phyloP scores from a whole-genome alignment of 2,113 vertebrate species.

The Tachuris rubrigastra region DNA sequence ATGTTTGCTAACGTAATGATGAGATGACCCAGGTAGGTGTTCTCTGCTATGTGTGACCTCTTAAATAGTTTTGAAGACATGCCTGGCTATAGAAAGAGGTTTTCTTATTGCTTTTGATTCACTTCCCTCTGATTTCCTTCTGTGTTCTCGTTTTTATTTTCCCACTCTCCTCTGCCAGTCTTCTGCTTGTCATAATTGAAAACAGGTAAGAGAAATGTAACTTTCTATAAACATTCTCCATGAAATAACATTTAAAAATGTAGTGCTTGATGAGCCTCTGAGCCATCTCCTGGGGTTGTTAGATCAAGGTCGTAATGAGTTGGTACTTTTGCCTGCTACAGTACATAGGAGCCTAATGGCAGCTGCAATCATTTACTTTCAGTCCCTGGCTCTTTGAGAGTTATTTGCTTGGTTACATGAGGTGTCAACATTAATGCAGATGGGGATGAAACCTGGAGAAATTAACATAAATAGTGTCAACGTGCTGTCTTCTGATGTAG shows the following conservation, averaged over 20 bases:
- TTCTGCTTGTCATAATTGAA: neutral
- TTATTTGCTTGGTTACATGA: constrained; percentile 56
- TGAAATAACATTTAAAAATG: neutral
- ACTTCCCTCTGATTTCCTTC: neutral
- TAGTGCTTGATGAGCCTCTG: neutral
- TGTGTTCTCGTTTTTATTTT: neutral
- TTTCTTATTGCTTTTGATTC: neutral
- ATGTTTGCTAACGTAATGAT: neutral
- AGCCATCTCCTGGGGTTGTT: neutral
- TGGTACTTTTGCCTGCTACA: neutral
- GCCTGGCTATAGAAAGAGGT: neutral
- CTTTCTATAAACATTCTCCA: neutral
- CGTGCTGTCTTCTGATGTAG: constrained; percentile 45
- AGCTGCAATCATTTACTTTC: constrained; percentile 45
- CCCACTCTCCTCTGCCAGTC: neutral
- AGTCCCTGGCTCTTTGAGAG: constrained; percentile 13
- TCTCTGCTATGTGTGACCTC: neutral
- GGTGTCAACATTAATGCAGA: constrained; percentile 43
- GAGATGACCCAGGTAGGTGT: neutral
- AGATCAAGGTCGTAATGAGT: constrained; percentile 28
- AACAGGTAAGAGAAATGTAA: neutral
- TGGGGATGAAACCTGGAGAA: constrained; percentile 40
- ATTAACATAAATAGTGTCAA: constrained; percentile 63
- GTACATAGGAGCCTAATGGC: constrained; percentile 1
- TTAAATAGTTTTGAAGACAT: neutral